Conservation (phyloP, 2,888 invertebrate genomes). For the Atethmia centrago region DNA sequence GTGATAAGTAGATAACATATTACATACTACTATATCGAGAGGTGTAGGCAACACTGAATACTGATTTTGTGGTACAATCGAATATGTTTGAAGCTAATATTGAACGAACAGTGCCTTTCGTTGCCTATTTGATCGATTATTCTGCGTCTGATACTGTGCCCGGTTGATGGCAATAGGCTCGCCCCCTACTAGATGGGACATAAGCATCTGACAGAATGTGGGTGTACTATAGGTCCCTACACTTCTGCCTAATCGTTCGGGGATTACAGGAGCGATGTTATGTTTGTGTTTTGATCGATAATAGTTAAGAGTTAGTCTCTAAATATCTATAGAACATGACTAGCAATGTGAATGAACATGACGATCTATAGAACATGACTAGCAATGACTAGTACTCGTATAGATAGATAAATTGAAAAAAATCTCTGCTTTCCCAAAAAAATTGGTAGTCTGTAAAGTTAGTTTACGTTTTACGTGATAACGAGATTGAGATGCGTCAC, state of each 20-base stretch:
- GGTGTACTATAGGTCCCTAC: neutral
- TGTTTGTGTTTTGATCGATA: too few species aligned
- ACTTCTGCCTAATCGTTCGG: neutral
- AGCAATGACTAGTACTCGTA: too few species aligned
- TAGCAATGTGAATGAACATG: too few species aligned
- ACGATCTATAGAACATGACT: too few species aligned
- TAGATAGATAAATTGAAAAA: too few species aligned
- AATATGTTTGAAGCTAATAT: neutral
- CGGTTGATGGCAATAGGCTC: neutral
- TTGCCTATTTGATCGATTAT: neutral
- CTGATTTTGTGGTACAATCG: slow-evolving; percentile 24
- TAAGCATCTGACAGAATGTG: neutral
- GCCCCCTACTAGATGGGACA: neutral
- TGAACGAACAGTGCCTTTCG: neutral
- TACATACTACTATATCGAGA: slow-evolving; percentile 25
- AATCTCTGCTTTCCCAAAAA: too few species aligned
- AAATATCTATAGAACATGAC: too few species aligned
- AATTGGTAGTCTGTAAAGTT: too few species aligned
- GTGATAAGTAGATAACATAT: slow-evolving; percentile 62
- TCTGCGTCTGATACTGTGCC: neutral
- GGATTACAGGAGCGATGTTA: too few species aligned
- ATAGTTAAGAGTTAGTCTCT: too few species aligned
- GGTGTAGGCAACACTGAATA: slow-evolving; percentile 21
- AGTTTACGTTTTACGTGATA: too few species aligned
- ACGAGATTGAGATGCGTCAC: too few species aligned